Percentiles rank a stretch among this genome's conserved stretches.
phyloP scores from a whole-genome alignment of 2,113 vertebrate species.

The Phycodurus eques region DNA sequence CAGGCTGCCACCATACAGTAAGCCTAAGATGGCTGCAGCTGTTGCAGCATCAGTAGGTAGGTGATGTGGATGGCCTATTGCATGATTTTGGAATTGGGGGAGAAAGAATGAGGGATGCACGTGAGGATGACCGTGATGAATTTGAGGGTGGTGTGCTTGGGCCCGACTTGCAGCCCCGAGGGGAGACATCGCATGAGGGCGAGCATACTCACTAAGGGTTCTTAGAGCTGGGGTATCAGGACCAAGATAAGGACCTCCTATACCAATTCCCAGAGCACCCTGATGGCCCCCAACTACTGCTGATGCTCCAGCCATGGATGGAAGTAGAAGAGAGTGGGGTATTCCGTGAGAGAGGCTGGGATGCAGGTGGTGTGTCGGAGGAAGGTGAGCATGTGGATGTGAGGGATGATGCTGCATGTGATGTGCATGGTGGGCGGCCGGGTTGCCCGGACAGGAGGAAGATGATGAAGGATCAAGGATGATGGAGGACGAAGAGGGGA shows the following conservation, averaged over 20 bases:
- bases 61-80: conserved; percentile 72
- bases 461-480: conserved; percentile 73
- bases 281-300: conserved; percentile 74
- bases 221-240: conserved; percentile 94
- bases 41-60: conserved; percentile 76
- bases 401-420: conserved; percentile 69
- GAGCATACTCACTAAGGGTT: conserved; percentile 95
- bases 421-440: conserved; percentile 46
- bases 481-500: conserved; percentile 74
- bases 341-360: conserved; percentile 71
- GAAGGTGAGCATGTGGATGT: conserved; percentile 70
- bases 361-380: conserved; percentile 71
- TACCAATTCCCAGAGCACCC: conserved; percentile 78
- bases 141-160: conserved; percentile 68
- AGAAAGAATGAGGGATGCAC: conserved; percentile 78
- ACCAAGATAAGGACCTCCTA: conserved; percentile 94
- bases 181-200: conserved; percentile 95
- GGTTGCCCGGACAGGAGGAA: conserved; percentile 65
- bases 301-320: conserved; percentile 78
- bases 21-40: conserved; percentile 77
- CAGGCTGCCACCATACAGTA: conserved; percentile 74
- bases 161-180: conserved; percentile 69
- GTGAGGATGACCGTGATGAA: conserved; percentile 76
- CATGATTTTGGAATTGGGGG: conserved; percentile 77
- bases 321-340: conserved; percentile 78